Conservation (phyloP, 2,113 vertebrate genomes). For the Collichthys lucidus region DNA sequence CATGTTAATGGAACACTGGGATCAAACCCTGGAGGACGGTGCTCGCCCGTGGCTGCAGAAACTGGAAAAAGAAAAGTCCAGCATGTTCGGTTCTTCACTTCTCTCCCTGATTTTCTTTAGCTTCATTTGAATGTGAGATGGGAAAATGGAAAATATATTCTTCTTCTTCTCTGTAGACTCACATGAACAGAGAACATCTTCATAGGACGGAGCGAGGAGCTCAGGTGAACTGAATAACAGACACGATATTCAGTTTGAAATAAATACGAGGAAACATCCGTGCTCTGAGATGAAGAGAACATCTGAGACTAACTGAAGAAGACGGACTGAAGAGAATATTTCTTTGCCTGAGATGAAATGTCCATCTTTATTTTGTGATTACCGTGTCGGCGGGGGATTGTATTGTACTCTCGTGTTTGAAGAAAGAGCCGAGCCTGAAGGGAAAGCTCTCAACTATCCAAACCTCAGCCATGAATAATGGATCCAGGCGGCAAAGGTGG, state of each 20-base stretch:
- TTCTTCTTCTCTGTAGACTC: background rate
- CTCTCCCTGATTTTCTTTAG: background rate
- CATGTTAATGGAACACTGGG: slow-evolving; percentile 45
- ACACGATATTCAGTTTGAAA: background rate
- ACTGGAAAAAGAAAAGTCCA: background rate
- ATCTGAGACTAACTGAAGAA: background rate
- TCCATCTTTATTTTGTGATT: background rate
- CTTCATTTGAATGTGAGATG: background rate
- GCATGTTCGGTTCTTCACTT: background rate
- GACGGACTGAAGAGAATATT: background rate
- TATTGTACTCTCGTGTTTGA: background rate
- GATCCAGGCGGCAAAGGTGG: background rate
- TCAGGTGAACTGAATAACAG: background rate
- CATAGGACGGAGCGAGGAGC: background rate
- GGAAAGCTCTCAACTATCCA: background rate
- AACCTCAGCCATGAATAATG: background rate
- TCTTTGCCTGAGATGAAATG: background rate
- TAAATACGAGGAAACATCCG: background rate
- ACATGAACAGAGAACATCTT: background rate
- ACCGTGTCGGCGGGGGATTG: background rate
- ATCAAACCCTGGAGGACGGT: background rate
- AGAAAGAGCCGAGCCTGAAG: background rate
- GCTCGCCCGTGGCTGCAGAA: background rate
- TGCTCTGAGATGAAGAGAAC: background rate
- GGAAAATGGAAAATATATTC: background rate